Evolutionary conservation across 1,140 invertebrate species (phyloP), one percentile per base, ranked within the genome.

Genomic region (Cotesia chilonis): DNA sequence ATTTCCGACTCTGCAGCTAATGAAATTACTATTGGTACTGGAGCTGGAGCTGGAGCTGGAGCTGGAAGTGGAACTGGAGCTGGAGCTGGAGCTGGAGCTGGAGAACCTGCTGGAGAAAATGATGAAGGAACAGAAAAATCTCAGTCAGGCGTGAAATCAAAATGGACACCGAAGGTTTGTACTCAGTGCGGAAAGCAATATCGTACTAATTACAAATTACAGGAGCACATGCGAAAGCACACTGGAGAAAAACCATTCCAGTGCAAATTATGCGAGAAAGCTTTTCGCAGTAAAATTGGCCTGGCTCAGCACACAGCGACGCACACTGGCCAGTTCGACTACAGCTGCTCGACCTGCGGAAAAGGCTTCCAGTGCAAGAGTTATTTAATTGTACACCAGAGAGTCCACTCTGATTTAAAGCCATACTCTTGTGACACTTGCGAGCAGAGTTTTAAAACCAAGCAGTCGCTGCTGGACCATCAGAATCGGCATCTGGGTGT

Each of bases 231-330:
- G 84, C 82, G 92, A n/a, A 91, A 90, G n/a, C 93, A 95, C 76
- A 94, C 93, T 0, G 93, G 94, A 1, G 92, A 95, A 79, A 94
- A 93, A 79, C 93, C 93, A 10, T 95, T 92, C 82, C 89, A 92
- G 55, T 96, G 94, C 84, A 84, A 89, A 4, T 87, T 91, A 35
- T 95, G 94, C 81, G 91, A 92, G 4, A 94, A 94, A 80, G 89
- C 90, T 12, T 94, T 94, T 82, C 82, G 89, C 9, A 90, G 89
- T 68, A 91, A 91, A 82, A 90, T 90, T 63, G 92, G 92, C 14
- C 79, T 93, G 51, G 89, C 91, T 4, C 91, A 93, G 76, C 92
- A 94, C 78, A 88, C 90, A 70, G 90, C 90, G 0, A 92, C 90
- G 14, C 90, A 92, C 70, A 90, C 91, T 0, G 90, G 90, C 1